A percentile compares a stretch with the other conserved stretches of the same genome.
Conservation (phyloP, 2,113 vertebrate species). For the Indicator indicator region DNA sequence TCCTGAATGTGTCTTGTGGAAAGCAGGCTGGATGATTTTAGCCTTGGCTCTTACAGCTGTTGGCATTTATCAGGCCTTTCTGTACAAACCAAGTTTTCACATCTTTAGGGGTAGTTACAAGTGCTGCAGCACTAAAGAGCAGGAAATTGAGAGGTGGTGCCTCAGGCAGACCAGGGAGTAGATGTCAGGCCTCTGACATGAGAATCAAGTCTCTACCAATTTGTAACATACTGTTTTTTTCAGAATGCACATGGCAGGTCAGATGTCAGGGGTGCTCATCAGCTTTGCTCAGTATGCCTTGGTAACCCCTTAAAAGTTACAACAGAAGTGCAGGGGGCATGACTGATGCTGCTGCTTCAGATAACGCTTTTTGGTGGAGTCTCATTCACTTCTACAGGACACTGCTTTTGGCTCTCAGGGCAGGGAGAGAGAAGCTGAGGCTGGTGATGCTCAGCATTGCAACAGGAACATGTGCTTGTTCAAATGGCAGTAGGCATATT, state of each 20-base stretch:
- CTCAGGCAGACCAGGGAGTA: not conserved
- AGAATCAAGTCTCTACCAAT: not conserved
- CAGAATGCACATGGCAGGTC: not conserved
- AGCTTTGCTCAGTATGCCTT: not conserved
- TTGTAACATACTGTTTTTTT: not conserved
- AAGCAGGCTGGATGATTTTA: not conserved
- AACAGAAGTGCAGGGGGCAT: not conserved
- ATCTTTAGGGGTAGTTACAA: not conserved
- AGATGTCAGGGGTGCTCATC: not conserved
- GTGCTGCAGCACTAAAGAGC: not conserved
- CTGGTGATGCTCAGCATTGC: not conserved
- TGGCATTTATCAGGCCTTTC: not conserved
- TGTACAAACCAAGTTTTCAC: not conserved
- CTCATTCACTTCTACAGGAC: not conserved
- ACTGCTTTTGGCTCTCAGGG: not conserved
- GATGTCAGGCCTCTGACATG: not conserved
- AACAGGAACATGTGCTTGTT: not conserved
- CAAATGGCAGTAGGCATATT: not conserved
- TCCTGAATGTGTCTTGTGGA: accelerated
- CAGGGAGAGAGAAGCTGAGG: not conserved
- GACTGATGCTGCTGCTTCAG: not conserved
- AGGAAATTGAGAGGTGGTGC: not conserved
- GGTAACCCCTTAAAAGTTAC: not conserved
- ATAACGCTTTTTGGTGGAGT: not conserved
- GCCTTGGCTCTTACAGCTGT: not conserved